phyloP scores from a whole-genome alignment of 2,888 invertebrate genomes.

The Nomada fucata region DNA sequence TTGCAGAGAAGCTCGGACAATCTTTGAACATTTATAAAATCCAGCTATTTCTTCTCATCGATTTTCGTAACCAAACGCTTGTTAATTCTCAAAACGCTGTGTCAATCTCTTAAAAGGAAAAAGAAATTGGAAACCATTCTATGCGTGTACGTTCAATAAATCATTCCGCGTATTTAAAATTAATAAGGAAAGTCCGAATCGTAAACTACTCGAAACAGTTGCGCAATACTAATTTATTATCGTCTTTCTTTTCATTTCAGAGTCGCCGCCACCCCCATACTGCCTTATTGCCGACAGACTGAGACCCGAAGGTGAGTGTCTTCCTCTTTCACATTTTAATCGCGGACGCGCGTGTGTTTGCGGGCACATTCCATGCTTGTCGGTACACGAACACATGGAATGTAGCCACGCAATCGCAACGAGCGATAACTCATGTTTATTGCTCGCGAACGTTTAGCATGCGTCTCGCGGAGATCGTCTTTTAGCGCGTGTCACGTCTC shows the following conservation, averaged over 20 bases:
- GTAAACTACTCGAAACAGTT: not conserved
- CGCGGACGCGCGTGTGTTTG: not conserved
- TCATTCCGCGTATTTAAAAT: too few species aligned
- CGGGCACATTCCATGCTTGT: not conserved
- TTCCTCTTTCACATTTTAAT: constrained; percentile 37
- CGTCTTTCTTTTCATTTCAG: constrained; percentile 86
- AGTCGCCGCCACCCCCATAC: constrained; percentile 94
- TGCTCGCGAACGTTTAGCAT: constrained; percentile 64
- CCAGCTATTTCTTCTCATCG: too few species aligned
- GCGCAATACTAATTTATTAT: not conserved
- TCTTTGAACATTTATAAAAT: too few species aligned
- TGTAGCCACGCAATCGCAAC: constrained; percentile 48
- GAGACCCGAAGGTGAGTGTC: constrained; percentile 91
- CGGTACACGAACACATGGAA: constrained; percentile 14
- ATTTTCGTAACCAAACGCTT: too few species aligned
- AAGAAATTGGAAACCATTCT: too few species aligned
- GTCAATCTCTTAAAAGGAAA: too few species aligned
- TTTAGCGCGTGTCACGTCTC: constrained; percentile 56
- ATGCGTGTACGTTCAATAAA: too few species aligned
- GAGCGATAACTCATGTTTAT: constrained; percentile 68
- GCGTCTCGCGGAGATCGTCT: constrained; percentile 45
- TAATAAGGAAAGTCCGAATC: not conserved
- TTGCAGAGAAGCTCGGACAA: too few species aligned
- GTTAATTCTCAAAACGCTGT: too few species aligned
- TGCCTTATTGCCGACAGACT: constrained; percentile 89